Conservation (phyloP, 2,888 invertebrate genomes). For the Perizoma flavofasciatum region DNA sequence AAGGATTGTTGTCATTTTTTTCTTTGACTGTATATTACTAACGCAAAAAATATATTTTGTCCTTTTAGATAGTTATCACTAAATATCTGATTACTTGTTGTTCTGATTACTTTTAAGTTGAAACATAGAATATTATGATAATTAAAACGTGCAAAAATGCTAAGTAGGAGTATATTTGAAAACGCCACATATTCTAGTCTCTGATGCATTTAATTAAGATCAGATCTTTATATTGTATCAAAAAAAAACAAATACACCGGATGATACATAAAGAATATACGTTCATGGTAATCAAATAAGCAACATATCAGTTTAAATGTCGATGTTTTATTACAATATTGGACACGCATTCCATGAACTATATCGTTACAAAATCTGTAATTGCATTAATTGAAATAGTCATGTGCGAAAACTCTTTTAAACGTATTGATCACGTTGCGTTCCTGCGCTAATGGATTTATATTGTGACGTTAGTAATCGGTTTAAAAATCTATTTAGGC, state of each 20-base stretch:
- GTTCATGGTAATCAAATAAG: conserved; percentile 1
- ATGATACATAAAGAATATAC: neutral
- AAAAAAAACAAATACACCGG: conserved; percentile 1
- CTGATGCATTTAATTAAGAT: neutral
- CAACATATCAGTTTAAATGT: conserved; percentile 27
- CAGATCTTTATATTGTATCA: neutral
- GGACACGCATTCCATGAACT: neutral
- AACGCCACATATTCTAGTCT: neutral
- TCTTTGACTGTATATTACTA: conserved; percentile 21
- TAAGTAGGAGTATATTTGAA: neutral
- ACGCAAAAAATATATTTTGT: neutral
- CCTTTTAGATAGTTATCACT: neutral
- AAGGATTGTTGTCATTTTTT: conserved; percentile 34
- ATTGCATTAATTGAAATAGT: neutral
- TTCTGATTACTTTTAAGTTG: no score
- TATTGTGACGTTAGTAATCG: no score
- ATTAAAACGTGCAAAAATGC: no score
- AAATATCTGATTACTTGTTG: no score
- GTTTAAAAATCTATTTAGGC: no score
- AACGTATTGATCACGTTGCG: no score
- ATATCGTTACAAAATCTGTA: neutral
- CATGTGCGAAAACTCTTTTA: no score
- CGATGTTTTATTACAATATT: conserved; percentile 5
- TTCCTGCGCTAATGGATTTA: no score
- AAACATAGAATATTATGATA: no score